Percentiles rank a stretch among this genome's conserved stretches.
Evolutionary conservation across 2,113 vertebrate genomes (phyloP).

Genomic region (Psephotus haematonotus): DNA sequence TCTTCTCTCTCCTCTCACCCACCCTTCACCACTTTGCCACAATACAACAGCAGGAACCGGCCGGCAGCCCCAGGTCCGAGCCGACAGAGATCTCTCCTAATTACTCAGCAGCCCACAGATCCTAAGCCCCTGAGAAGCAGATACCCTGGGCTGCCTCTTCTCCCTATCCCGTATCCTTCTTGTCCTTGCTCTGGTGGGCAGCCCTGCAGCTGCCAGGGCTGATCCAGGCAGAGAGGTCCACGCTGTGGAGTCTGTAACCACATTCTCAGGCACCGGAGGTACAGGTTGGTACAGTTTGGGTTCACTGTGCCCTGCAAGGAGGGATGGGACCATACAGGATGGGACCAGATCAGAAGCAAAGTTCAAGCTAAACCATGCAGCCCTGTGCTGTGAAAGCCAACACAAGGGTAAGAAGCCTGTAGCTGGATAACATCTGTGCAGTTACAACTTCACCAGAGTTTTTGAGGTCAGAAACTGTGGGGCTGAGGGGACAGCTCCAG

Average conservation of each 20-base stretch:
- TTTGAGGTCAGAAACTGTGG: neutral
- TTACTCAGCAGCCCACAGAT: neutral
- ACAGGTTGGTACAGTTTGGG: neutral
- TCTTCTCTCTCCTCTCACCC: neutral
- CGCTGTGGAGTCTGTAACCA: neutral
- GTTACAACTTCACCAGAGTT: neutral
- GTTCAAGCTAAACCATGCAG: neutral
- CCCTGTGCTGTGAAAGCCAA: neutral
- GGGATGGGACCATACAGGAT: neutral
- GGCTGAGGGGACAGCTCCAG: neutral
- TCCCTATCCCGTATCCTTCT: neutral
- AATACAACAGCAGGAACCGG: neutral
- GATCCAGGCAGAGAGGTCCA: neutral
- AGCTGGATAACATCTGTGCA: neutral
- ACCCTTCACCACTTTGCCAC: neutral
- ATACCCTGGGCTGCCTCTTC: neutral
- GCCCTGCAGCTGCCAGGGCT: neutral
- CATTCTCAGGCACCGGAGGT: fast-evolving
- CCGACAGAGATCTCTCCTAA: neutral
- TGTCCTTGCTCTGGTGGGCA: neutral
- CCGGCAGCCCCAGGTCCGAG: neutral
- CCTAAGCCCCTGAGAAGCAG: neutral
- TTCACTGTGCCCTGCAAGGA: neutral
- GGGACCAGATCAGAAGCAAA: neutral
- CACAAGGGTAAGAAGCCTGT: neutral